phyloP scores from a whole-genome alignment of 2,888 invertebrate species.

The Drosophila rubida region DNA sequence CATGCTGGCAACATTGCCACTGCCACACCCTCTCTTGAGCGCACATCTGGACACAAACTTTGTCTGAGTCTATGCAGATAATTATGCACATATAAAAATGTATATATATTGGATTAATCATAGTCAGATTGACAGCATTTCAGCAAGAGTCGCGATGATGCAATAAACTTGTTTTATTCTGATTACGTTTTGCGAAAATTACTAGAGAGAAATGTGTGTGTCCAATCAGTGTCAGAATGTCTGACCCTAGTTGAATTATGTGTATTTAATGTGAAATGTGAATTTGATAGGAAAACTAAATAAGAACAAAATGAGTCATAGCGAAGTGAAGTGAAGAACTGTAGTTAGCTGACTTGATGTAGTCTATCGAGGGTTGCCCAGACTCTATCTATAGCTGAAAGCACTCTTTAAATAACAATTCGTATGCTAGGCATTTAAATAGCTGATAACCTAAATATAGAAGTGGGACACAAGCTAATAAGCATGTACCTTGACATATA shows the following conservation, averaged over 20 bases:
- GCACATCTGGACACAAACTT: constrained; percentile 12
- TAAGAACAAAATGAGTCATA: background rate
- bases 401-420: constrained; percentile 6
- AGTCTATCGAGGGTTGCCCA: background rate
- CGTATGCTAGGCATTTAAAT: background rate
- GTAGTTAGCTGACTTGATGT: background rate
- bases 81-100: background rate
- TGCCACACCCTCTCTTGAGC: constrained; percentile 5
- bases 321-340: background rate
- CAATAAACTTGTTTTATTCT: constrained; percentile 32
- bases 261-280: background rate
- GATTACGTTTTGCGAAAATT: constrained; percentile 17
- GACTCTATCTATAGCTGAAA: constrained; percentile 1
- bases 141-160: constrained; percentile 39
- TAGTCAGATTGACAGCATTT: constrained; percentile 7
- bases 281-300: background rate
- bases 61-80: constrained; percentile 3
- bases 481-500: background rate
- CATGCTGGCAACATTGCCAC: background rate
- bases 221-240: background rate
- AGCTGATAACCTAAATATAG: constrained; percentile 4
- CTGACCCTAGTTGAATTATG: background rate
- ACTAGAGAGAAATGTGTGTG: background rate
- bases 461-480: background rate
- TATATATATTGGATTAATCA: constrained; percentile 7